A percentile compares a stretch with the other conserved stretches of the same genome.
These are phyloP conservation scores for Falco novaeseelandiae DNA, from an alignment of 2,797 vertebrate genomes.

Conservation along the genomic window DNA sequence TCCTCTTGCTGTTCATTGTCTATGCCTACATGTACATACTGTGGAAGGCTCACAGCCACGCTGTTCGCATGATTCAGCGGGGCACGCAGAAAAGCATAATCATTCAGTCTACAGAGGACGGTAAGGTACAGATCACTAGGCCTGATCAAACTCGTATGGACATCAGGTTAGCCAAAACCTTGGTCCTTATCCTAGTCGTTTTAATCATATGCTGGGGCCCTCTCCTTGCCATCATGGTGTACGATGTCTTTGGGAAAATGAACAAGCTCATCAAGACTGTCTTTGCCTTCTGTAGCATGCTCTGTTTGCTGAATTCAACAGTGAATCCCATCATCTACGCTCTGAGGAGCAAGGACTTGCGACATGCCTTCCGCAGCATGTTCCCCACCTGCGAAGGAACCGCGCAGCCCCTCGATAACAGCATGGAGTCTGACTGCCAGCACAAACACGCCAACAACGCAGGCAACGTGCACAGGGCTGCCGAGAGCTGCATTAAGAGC, in stretches of 20 bases:
- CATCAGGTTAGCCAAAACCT: conserved; percentile 97
- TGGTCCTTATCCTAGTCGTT: conserved; percentile 97
- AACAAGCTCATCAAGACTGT: conserved; percentile 96
- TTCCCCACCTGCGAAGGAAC: conserved; percentile 90
- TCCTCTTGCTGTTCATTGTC: conserved; percentile 95
- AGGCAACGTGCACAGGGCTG: conserved; percentile 90
- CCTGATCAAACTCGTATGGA: conserved; percentile 98
- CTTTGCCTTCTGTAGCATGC: conserved; percentile 98
- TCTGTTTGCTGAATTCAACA: conserved; percentile 98
- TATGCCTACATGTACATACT: conserved; percentile 99
- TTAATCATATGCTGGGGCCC: conserved; percentile 99
- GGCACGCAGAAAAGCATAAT: conserved; percentile 97
- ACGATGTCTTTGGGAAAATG: conserved; percentile 98
- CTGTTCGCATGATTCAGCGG: conserved; percentile 95
- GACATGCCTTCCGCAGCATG: conserved; percentile 94
- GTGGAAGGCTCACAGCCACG: conserved; percentile 98
- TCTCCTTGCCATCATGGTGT: conserved; percentile 96
- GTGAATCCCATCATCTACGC: conserved; percentile 99
- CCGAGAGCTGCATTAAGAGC: conserved; percentile 98
- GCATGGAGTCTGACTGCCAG: conserved; percentile 97
- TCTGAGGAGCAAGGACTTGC: conserved; percentile 96
- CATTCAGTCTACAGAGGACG: conserved; percentile 92
- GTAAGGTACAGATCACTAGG: conserved; percentile 93
- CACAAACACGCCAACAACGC: conserved; percentile 88
- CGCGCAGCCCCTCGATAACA: conserved; percentile 94